These are phyloP conservation scores for Morpho helenor DNA, from an alignment of 2,888 invertebrate genomes.

Conservation along the genomic window DNA sequence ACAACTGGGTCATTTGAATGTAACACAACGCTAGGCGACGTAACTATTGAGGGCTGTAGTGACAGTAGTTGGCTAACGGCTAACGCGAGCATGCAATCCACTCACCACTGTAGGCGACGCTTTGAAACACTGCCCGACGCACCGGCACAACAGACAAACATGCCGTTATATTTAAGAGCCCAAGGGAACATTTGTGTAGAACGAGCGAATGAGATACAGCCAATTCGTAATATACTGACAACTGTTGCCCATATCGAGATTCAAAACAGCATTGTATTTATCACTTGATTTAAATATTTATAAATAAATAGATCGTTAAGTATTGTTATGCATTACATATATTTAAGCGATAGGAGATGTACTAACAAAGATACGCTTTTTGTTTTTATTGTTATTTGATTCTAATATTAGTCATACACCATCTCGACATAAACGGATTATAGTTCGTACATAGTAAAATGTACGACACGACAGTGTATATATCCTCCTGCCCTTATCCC, in stretches of 20 bases:
- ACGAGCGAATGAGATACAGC: slow-evolving; percentile 8
- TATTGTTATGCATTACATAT: no score
- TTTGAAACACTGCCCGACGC: slow-evolving; percentile 92
- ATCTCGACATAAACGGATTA: no score
- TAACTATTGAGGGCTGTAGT: slow-evolving; percentile 9
- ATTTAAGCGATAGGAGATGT: no score
- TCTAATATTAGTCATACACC: no score
- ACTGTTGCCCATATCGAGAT: not conserved
- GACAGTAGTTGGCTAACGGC: slow-evolving; percentile 9
- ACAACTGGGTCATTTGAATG: slow-evolving; percentile 5
- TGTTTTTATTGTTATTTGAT: no score
- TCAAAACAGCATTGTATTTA: not conserved
- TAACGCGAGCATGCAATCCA: slow-evolving; percentile 48
- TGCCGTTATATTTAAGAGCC: slow-evolving; percentile 56
- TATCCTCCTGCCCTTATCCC: no score
- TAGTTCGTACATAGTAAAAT: no score
- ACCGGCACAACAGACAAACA: slow-evolving; percentile 77
- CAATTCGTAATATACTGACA: slow-evolving; percentile 5
- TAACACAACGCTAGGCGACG: slow-evolving; percentile 8
- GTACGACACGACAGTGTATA: no score
- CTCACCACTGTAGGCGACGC: slow-evolving; percentile 97
- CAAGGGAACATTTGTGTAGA: slow-evolving; percentile 15
- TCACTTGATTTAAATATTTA: not conserved
- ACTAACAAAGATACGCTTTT: no score
- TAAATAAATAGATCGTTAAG: no score